phyloP scores from a whole-genome alignment of 2,797 vertebrate species.

The Glyptemys insculpta region DNA sequence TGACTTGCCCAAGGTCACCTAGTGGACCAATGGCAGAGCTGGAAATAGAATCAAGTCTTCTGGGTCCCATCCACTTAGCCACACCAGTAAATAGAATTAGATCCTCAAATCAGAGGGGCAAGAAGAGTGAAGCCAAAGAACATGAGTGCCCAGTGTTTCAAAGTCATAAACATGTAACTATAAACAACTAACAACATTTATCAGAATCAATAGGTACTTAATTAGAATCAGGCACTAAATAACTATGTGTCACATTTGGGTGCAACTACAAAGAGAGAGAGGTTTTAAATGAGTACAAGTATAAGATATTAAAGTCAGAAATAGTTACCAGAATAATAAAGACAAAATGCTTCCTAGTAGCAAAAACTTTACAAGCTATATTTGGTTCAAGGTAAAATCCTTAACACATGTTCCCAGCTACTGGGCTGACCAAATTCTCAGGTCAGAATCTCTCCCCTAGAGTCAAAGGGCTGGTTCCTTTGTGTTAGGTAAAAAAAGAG shows the following conservation, averaged over 20 bases:
- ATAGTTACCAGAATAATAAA: no score
- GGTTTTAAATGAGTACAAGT: no score
- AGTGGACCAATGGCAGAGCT: background rate
- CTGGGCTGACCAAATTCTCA: no score
- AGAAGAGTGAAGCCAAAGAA: background rate
- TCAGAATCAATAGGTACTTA: background rate
- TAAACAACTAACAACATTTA: fast-evolving
- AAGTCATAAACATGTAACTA: background rate
- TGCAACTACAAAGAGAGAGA: no score
- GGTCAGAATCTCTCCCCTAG: no score
- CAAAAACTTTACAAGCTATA: no score
- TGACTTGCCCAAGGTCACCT: fast-evolving
- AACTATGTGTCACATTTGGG: background rate
- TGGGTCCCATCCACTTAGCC: background rate
- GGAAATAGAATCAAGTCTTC: background rate
- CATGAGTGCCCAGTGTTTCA: background rate
- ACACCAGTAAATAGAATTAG: background rate
- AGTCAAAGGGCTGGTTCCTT: no score
- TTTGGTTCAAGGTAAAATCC: no score
- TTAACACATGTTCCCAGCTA: no score
- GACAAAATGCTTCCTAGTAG: no score
- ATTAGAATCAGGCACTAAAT: background rate
- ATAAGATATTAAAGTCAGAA: no score
- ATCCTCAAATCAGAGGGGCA: background rate
- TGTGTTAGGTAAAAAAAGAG: no score